These are phyloP conservation scores for Branchinecta lynchi DNA, from an alignment of 1,140 invertebrate species.

Conservation along the genomic window DNA sequence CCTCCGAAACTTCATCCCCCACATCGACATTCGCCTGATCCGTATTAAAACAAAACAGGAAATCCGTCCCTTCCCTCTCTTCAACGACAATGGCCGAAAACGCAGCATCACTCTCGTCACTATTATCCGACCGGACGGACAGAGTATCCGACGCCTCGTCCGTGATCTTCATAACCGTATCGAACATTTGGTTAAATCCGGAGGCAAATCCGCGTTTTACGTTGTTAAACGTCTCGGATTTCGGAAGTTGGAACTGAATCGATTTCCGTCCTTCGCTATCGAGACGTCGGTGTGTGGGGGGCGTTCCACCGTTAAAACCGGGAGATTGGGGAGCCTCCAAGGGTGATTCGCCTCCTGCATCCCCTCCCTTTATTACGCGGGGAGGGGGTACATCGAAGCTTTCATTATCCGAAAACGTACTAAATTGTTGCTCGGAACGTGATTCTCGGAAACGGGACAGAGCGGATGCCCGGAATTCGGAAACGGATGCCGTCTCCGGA, in stretches of 20 bases:
- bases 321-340: not conserved
- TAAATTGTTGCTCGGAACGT: not conserved
- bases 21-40: not conserved
- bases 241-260: not conserved
- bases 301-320: not conserved
- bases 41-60: constrained; percentile 1
- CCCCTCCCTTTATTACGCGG: not conserved
- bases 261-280: not conserved
- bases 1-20: not conserved
- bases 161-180: not conserved
- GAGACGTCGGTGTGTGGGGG: not conserved
- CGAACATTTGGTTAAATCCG: not conserved
- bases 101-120: not conserved
- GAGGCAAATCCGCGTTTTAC: not conserved
- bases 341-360: not conserved
- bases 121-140: not conserved
- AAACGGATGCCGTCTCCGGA: constrained; percentile 24
- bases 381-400: not conserved
- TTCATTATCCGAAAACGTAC: not conserved
- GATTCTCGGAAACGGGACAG: constrained; percentile 1
- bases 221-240: not conserved
- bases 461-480: constrained; percentile 19
- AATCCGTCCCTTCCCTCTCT: not conserved
- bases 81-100: not conserved
- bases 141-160: constrained; percentile 2